phyloP scores from a whole-genome alignment of 2,888 invertebrate species.

The Ormyrus nitidulus region DNA sequence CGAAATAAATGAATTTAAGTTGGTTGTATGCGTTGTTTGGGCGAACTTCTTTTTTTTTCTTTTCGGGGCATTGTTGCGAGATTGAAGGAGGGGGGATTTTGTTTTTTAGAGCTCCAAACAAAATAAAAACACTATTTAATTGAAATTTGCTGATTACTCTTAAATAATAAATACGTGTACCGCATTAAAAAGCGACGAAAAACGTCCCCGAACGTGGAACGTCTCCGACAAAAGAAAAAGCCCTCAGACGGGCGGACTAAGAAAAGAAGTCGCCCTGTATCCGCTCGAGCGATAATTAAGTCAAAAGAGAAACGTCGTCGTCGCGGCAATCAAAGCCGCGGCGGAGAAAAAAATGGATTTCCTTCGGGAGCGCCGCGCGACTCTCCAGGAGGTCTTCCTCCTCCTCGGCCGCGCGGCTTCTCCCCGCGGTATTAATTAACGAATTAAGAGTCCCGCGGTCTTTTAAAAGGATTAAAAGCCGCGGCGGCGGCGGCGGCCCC shows the following conservation, averaged over 20 bases:
- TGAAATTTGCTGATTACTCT: too few species aligned
- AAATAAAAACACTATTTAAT: too few species aligned
- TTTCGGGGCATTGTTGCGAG: neutral
- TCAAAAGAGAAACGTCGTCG: neutral
- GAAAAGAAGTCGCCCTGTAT: neutral
- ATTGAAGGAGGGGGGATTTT: constrained; percentile 8
- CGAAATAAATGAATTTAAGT: too few species aligned
- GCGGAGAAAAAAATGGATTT: constrained; percentile 36
- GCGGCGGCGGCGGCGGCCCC: neutral
- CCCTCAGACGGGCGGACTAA: neutral
- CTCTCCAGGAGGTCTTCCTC: neutral
- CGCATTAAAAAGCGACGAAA: neutral
- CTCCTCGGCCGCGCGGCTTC: neutral
- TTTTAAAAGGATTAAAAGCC: constrained; percentile 61
- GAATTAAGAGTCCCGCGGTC: constrained; percentile 65
- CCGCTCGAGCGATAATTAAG: constrained; percentile 40
- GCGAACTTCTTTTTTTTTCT: neutral
- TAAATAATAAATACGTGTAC: too few species aligned
- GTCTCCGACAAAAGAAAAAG: constrained; percentile 1
- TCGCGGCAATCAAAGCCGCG: constrained; percentile 37
- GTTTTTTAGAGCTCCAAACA: too few species aligned
- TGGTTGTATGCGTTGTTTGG: neutral
- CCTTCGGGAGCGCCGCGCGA: constrained; percentile 43
- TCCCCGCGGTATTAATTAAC: constrained; percentile 70
- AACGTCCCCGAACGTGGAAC: neutral